Percentiles rank a stretch among this genome's conserved stretches.
These are phyloP conservation scores for Limnephilus rhombicus DNA, from an alignment of 2,888 invertebrate species.

Conservation along the genomic window DNA sequence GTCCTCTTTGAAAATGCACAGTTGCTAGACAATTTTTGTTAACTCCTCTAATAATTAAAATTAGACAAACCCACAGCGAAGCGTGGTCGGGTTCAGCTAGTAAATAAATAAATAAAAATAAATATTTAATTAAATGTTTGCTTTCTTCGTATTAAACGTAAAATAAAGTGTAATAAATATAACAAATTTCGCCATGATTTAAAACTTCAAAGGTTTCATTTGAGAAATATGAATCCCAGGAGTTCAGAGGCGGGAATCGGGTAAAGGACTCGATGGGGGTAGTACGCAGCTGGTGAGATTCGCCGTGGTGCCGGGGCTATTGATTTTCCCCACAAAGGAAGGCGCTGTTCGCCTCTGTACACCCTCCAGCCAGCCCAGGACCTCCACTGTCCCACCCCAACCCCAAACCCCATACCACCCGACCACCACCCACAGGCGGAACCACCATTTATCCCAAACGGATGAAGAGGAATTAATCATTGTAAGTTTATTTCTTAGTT, in stretches of 20 bases:
- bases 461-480: conserved; percentile 15
- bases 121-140: not conserved
- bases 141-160: not conserved
- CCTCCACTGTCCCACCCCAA: conserved; percentile 10
- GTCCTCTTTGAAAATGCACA: no score
- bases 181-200: not conserved
- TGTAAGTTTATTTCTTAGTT: conserved; percentile 5
- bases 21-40: no score
- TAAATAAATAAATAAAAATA: no score
- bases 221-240: conserved; percentile 6
- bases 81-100: no score
- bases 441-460: conserved; percentile 8
- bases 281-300: conserved; percentile 28
- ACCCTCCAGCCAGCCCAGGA: not conserved
- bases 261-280: conserved; percentile 11
- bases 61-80: no score
- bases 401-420: not conserved
- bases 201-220: not conserved
- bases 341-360: conserved; percentile 29
- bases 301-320: conserved; percentile 26
- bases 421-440: not conserved
- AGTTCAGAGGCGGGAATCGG: conserved; percentile 17
- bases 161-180: not conserved
- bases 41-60: no score
- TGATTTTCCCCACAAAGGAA: conserved; percentile 47